Base-by-base conservation (phyloP, 1,140 invertebrate species). In the Galleria mellonella region DNA sequence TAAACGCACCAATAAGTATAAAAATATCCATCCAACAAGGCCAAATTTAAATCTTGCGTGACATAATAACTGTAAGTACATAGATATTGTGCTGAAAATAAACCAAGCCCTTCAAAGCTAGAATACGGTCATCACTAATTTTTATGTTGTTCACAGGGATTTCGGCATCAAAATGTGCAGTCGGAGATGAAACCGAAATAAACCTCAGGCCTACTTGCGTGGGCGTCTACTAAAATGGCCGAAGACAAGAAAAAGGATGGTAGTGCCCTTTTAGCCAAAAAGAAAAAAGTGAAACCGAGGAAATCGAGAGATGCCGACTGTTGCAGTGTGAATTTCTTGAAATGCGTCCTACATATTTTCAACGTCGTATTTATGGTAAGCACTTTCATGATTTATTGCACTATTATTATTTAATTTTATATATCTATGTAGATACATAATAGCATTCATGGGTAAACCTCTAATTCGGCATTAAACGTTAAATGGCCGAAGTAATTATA, bases 301-400 rank as follows among this genome's bases (percentile, higher is more conserved):
- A 88, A 88, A 62, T 89, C 88, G 29, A 74, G 90, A 48, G 91
- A 93, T 52, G 89, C 91, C 15, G 92, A 92, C 37, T 94, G 92
- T 68, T 94, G 92, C 67, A 92, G 92, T 13, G 89, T 93, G 37
- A 91, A 92, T 73, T 93, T 94, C 62, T 79, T 94, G 9, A 92
- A 93, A 86, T 92, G 92, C 62, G 91, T 94, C 51, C 88, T 94
- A 27, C 91, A 93, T 77, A 91, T 94, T 62, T 94, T 93, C 87
- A 94, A 94, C 64, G 89, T 93, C 32, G 90, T 94, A 33, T 91
- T 94, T 62, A 87, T 94, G 86, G 93, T 94, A 85, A 92, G 91
- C 40, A 50, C 17, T 23, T 23, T 23, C 17, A 3, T 23, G 17
- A 3, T 3, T 6, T 23, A 23, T 23, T 23, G 17, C 17, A 3